Evolutionary conservation across 2,888 invertebrate species (phyloP).

Genomic region (Amblyjoppa fuscipennis): DNA sequence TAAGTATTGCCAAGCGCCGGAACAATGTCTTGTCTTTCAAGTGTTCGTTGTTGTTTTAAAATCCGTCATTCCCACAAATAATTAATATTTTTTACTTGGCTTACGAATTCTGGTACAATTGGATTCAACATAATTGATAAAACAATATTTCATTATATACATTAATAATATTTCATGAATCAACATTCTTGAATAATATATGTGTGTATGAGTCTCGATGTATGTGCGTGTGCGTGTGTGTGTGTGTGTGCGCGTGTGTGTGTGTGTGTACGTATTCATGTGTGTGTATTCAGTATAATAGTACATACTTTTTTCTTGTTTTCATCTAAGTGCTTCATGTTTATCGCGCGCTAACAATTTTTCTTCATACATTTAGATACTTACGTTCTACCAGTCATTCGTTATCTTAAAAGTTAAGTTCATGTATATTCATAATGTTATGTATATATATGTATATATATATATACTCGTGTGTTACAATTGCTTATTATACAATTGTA

Average conservation of each 20-base stretch:
- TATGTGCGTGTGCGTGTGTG: conserved; percentile 6
- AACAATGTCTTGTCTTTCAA: neutral
- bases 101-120: conserved; percentile 80
- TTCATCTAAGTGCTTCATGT: conserved; percentile 56
- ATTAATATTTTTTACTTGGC: conserved; percentile 76
- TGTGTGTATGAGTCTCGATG: conserved; percentile 33
- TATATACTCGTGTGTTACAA: conserved; percentile 62
- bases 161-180: conserved; percentile 75
- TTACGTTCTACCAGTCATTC: conserved; percentile 75
- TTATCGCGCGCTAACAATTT: conserved; percentile 75
- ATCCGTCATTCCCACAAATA: conserved; percentile 74
- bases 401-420: conserved; percentile 61
- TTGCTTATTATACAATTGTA: conserved; percentile 58
- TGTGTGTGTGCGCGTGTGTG: conserved; percentile 35
- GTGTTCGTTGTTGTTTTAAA: neutral
- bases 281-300: too few species aligned
- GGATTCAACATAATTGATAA: conserved; percentile 76
- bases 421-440: conserved; percentile 24
- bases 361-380: conserved; percentile 75
- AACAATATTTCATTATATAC: conserved; percentile 76
- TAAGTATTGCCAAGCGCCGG: too few species aligned
- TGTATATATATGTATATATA: conserved; percentile 12
- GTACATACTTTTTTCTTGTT: conserved; percentile 32
- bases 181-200: conserved; percentile 75
- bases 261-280: neutral